Base-by-base conservation (phyloP, 2,113 vertebrate genomes). In the Melierax canorus region DNA sequence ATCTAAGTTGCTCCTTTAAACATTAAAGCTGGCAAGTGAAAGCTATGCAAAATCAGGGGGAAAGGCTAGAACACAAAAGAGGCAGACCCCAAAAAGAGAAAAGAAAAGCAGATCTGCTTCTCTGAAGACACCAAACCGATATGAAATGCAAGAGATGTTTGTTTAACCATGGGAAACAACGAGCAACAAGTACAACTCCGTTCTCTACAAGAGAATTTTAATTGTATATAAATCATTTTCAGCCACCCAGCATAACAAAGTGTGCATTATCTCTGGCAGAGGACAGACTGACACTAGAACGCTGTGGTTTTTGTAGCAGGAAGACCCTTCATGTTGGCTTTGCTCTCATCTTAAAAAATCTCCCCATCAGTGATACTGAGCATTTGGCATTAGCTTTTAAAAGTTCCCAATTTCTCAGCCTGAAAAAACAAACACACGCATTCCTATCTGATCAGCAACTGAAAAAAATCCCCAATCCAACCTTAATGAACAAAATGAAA, bases 11-110 rank as follows among this genome's bases (percentile, higher is more conserved):
- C 46, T 97, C 76, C 63, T 92, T 95, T 56, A 88, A 77, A 67
- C 73, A 90, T 93, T 96, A 88, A 89, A 92, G 95, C 86, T 73
- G 76, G 64, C 86, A 95, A 90, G 63, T 30, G 63, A 66, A 95
- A 93, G n/a, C 72, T 62, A 34, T 71, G 75, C 68, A 95, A 88
- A 95, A 88, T 64, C 34, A 81, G 30, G 89, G 48, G 72, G 59
- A 94, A 90, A 89, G 76, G 80, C 71, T 85, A 46, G 59, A 76
- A 45, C 48, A 92, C 64, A 73, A 62, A 66, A 56, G 14, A 64
- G n/a, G 59, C 60, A 64, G 76, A 62, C 30, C 81, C 51, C 68
- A 56, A 79, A 88, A 87, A 46, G 29, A 46, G 64, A 91, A 88
- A 60, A 59, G 75, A 39, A 71, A 94, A 51, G 32, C 34, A 45